Evolutionary conservation across 2,797 vertebrate species (phyloP).

Genomic region (Phrynocephalus guinanensis): DNA sequence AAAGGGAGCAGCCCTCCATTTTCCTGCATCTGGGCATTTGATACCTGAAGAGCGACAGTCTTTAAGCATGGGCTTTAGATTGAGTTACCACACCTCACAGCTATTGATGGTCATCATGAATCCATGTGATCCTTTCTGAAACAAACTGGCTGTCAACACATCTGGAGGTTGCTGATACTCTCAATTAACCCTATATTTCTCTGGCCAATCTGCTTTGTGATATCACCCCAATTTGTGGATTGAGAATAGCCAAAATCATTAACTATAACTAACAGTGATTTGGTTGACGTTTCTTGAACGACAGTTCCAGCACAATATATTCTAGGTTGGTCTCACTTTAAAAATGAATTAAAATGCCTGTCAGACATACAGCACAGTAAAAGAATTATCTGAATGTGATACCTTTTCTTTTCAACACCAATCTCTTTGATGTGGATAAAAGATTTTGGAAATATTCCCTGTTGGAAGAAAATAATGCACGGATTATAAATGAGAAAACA

Average conservation of each 20-base stretch:
- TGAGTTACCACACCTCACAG: neutral
- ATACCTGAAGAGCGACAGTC: neutral
- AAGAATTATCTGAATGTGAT: conserved; percentile 39
- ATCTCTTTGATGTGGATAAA: conserved; percentile 91
- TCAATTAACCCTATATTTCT: neutral
- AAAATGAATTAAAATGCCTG: neutral
- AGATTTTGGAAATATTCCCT: conserved; percentile 94
- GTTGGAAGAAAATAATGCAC: conserved; percentile 51
- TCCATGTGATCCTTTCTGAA: neutral
- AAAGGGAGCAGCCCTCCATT: neutral
- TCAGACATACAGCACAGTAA: neutral
- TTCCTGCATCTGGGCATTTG: neutral
- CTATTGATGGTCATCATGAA: neutral
- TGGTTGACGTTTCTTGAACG: neutral
- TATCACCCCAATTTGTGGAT: neutral
- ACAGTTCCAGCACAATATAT: neutral
- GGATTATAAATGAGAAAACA: neutral
- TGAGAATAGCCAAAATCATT: neutral
- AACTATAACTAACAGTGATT: neutral
- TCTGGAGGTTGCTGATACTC: neutral
- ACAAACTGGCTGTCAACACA: neutral
- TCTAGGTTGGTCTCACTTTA: neutral
- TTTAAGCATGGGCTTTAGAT: neutral
- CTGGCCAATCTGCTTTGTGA: neutral
- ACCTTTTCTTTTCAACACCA: conserved; percentile 88